Percentiles rank a stretch among this genome's conserved stretches.
phyloP scores from a whole-genome alignment of 1,140 invertebrate genomes.

The Delia radicum region DNA sequence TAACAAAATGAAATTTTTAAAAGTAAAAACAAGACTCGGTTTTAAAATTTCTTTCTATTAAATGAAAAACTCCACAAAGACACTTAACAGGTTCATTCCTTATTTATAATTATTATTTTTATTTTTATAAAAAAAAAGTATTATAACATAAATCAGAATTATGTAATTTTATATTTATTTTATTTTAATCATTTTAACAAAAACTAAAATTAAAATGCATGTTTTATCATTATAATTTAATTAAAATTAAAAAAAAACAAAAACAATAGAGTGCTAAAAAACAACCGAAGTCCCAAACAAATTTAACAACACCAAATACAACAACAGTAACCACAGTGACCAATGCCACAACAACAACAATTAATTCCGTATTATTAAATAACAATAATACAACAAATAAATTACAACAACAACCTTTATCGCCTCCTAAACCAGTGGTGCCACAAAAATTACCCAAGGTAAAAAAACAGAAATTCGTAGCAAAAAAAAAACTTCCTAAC shows the following conservation, averaged over 20 bases:
- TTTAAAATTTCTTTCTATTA: too few species aligned
- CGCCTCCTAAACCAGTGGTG: slow-evolving; percentile 54
- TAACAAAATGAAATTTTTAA: too few species aligned
- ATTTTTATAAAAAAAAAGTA: too few species aligned
- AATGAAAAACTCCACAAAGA: too few species aligned
- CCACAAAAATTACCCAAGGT: slow-evolving; percentile 54
- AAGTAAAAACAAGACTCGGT: too few species aligned
- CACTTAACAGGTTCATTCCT: too few species aligned
- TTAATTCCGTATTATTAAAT: slow-evolving; percentile 11
- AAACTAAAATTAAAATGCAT: neutral
- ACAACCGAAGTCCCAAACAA: neutral
- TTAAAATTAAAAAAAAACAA: neutral
- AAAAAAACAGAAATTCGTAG: too few species aligned
- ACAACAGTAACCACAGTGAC: slow-evolving; percentile 48
- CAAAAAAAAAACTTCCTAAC: neutral
- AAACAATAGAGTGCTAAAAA: neutral
- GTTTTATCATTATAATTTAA: neutral
- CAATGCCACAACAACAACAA: slow-evolving; percentile 37
- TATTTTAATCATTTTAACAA: too few species aligned
- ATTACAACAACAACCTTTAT: slow-evolving; percentile 55
- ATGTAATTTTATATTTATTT: too few species aligned
- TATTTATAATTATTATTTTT: too few species aligned
- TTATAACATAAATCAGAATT: too few species aligned
- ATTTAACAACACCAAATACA: neutral
- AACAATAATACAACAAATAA: slow-evolving; percentile 34